phyloP scores from a whole-genome alignment of 1,140 invertebrate genomes.

The Pogonomyrmex californicus region DNA sequence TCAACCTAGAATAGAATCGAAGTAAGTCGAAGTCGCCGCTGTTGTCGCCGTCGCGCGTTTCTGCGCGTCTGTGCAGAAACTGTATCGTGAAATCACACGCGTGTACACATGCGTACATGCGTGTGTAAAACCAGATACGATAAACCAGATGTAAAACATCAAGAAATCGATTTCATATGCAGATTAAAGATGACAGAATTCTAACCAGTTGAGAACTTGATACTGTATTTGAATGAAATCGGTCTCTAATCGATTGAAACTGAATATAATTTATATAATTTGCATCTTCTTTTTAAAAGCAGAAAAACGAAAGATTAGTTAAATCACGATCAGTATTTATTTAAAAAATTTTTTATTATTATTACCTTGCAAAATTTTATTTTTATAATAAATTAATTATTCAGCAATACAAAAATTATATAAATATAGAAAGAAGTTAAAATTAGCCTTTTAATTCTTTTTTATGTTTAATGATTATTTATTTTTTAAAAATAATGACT shows the following conservation, averaged over 20 bases:
- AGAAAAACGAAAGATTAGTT: neutral
- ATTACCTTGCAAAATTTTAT: neutral
- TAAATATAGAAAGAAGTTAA: neutral
- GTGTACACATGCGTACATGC: neutral
- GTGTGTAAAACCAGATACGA: neutral
- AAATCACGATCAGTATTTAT: neutral
- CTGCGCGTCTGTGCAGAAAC: conserved; percentile 50
- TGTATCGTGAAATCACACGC: conserved; percentile 59
- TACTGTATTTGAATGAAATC: neutral
- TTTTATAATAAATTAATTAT: neutral
- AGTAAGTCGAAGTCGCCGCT: conserved; percentile 52
- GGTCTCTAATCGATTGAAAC: neutral
- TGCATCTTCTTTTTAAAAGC: neutral
- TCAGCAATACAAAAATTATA: neutral
- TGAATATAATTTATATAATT: neutral
- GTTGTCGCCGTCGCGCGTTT: conserved; percentile 52
- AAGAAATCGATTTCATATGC: neutral
- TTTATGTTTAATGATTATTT: neutral
- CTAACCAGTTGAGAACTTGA: neutral
- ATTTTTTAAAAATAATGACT: neutral
- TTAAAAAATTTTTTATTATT: neutral
- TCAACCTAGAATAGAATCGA: conserved; percentile 78
- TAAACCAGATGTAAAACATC: neutral
- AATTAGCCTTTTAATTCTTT: neutral
- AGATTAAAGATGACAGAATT: neutral